Conservation (phyloP, 2,797 vertebrate genomes). For the Lophotriccus pileatus region DNA sequence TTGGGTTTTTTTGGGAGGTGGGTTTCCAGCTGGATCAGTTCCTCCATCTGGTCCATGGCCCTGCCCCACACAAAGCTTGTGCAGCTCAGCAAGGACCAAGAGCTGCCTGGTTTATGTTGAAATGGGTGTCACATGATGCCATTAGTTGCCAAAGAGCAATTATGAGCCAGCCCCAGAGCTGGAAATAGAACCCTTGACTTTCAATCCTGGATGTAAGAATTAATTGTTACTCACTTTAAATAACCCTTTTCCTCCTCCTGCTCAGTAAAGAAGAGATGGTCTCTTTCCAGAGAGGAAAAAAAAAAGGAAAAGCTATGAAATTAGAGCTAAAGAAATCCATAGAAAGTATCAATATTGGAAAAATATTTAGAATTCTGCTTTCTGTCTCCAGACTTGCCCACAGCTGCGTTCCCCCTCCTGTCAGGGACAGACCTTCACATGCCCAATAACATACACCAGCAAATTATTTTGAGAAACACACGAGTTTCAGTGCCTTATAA, state of each 20-base stretch:
- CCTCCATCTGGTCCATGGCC: neutral
- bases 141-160: slow-evolving; percentile 9
- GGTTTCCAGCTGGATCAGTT: neutral
- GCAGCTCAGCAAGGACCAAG: neutral
- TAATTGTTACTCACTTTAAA: slow-evolving; percentile 16
- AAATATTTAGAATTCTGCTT: neutral
- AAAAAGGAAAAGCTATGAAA: neutral
- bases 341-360: neutral
- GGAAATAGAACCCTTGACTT: slow-evolving; percentile 48
- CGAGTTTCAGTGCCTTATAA: neutral
- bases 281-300: neutral
- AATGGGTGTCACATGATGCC: neutral
- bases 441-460: neutral
- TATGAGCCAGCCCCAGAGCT: slow-evolving; percentile 6
- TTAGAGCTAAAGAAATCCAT: neutral
- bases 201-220: neutral
- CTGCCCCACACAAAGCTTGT: neutral
- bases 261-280: neutral
- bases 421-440: neutral
- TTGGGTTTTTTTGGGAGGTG: neutral
- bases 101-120: neutral
- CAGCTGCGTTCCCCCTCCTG: neutral
- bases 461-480: neutral
- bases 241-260: neutral
- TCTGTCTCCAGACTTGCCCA: neutral